These are phyloP conservation scores for Kryptolebias marmoratus DNA, from an alignment of 2,113 vertebrate species.

Conservation along the genomic window DNA sequence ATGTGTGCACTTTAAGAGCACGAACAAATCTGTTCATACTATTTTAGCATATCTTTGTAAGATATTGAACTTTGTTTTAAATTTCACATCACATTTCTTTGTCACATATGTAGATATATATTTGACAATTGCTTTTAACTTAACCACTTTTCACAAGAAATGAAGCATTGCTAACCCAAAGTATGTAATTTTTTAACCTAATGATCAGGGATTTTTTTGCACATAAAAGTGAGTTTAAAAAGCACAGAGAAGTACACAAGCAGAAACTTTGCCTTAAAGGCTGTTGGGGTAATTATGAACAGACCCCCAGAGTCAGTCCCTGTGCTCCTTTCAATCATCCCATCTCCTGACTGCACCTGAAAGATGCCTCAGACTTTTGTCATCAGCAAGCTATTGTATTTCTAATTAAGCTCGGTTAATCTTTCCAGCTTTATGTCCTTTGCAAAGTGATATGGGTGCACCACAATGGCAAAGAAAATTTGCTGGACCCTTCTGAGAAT, in stretches of 20 bases:
- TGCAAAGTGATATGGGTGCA: slow-evolving; percentile 67
- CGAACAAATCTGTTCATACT: no score
- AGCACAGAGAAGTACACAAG: background rate
- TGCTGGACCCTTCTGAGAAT: slow-evolving; percentile 23
- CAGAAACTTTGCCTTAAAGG: background rate
- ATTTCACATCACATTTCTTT: no score
- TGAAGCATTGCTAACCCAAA: no score
- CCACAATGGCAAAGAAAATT: slow-evolving; percentile 34
- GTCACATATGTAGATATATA: no score
- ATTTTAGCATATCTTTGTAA: no score
- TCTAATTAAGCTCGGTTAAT: slow-evolving; percentile 75
- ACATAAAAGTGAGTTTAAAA: background rate
- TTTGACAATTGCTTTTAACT: no score
- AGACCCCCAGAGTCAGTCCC: slow-evolving; percentile 57
- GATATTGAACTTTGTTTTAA: no score
- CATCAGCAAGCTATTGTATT: slow-evolving; percentile 77
- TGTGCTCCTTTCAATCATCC: slow-evolving; percentile 61
- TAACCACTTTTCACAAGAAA: no score
- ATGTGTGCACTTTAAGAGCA: no score
- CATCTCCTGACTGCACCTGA: slow-evolving; percentile 50
- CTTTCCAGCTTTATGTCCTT: slow-evolving; percentile 60
- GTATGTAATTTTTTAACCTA: no score
- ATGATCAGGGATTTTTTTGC: background rate
- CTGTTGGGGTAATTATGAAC: slow-evolving; percentile 8
- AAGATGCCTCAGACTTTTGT: slow-evolving; percentile 71